phyloP scores from a whole-genome alignment of 2,113 vertebrate genomes.

The Pitta sordida region DNA sequence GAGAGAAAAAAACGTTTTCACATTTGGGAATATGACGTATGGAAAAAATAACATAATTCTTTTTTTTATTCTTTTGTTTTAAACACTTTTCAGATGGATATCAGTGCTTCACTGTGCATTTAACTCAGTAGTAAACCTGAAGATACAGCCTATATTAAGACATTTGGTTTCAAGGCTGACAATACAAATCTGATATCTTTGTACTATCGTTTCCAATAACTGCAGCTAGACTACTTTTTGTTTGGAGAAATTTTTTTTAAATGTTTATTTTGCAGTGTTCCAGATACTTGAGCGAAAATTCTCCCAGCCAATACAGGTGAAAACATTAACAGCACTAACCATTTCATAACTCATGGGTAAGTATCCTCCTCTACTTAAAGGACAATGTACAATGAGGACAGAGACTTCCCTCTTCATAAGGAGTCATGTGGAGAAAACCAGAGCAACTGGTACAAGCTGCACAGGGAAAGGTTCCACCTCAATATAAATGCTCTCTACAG shows the following conservation, averaged over 20 bases:
- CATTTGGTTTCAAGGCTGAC: not conserved
- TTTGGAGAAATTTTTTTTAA: not conserved
- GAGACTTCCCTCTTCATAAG: not conserved
- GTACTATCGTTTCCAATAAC: not conserved
- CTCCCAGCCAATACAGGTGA: not conserved
- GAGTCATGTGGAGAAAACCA: not conserved
- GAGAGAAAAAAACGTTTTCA: constrained; percentile 33
- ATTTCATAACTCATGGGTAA: not conserved
- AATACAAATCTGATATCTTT: not conserved
- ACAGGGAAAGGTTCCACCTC: not conserved
- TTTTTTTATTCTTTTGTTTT: not conserved
- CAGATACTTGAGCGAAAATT: not conserved
- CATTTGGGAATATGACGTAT: not conserved
- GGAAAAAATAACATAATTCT: not conserved
- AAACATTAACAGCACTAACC: not conserved
- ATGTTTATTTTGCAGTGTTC: not conserved
- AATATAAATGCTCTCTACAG: not conserved
- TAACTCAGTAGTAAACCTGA: not conserved
- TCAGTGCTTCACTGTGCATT: not conserved
- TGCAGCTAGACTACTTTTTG: not conserved
- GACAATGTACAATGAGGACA: not conserved
- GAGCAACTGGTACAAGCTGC: not conserved
- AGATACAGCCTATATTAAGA: not conserved
- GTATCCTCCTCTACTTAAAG: not conserved
- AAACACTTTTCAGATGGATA: not conserved